These are phyloP conservation scores for Macrochelys suwanniensis DNA, from an alignment of 2,797 vertebrate genomes.

Conservation along the genomic window DNA sequence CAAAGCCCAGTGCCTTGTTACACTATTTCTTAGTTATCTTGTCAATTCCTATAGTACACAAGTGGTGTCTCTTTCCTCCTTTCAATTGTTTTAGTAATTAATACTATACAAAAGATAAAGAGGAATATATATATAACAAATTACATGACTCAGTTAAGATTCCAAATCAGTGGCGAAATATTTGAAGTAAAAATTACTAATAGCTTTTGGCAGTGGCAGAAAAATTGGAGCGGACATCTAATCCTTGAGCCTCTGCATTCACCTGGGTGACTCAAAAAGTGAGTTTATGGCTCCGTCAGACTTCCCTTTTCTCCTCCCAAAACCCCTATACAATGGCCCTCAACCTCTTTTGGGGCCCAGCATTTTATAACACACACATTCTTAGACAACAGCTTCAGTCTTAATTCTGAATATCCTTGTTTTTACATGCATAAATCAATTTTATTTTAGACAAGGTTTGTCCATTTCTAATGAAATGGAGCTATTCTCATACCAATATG, in stretches of 20 bases:
- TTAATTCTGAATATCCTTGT: background rate
- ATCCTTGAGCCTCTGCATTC: background rate
- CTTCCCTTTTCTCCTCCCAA: conserved; percentile 34
- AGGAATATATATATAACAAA: background rate
- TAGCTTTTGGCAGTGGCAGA: background rate
- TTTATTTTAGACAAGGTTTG: background rate
- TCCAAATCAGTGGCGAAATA: background rate
- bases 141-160: background rate
- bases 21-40: background rate
- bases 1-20: accelerated
- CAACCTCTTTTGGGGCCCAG: background rate
- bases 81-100: background rate
- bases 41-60: background rate
- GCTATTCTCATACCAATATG: background rate
- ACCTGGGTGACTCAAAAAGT: background rate
- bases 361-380: background rate
- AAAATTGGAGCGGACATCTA: background rate
- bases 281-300: background rate
- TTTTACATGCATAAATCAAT: background rate
- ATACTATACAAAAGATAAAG: background rate
- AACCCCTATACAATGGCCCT: background rate
- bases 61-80: accelerated
- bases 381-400: background rate
- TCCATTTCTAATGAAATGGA: background rate
- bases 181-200: background rate